Evolutionary conservation across 2,797 vertebrate genomes (phyloP).

Genomic region (Margarornis squamiger): DNA sequence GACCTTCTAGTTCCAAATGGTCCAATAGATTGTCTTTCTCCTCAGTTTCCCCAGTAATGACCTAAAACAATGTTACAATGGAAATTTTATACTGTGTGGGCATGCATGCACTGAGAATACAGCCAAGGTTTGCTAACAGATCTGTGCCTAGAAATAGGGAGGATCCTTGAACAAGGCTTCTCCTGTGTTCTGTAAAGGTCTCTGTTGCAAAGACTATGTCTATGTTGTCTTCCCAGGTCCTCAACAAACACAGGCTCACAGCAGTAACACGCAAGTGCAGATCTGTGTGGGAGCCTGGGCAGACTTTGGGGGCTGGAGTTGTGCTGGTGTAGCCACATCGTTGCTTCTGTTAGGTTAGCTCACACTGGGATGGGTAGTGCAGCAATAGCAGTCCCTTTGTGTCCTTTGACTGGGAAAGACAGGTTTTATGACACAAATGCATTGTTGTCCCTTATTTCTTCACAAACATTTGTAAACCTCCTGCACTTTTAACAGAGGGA

Average conservation of each 20-base stretch:
- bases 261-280: background rate
- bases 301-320: background rate
- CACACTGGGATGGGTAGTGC: rapidly evolving
- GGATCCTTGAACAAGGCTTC: background rate
- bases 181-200: background rate
- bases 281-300: background rate
- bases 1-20: background rate
- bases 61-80: background rate
- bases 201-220: background rate
- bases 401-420: background rate
- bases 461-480: background rate
- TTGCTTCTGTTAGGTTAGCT: background rate
- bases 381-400: background rate
- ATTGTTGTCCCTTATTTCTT: background rate
- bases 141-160: background rate
- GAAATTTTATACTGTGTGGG: background rate
- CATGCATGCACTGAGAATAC: background rate
- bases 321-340: background rate
- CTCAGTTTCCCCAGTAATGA: background rate
- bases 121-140: background rate
- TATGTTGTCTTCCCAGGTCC: background rate
- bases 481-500: background rate
- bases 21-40: background rate
- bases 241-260: background rate
- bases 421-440: background rate